phyloP scores from a whole-genome alignment of 2,797 vertebrate genomes.

The Melanotaenia maccullochi region DNA sequence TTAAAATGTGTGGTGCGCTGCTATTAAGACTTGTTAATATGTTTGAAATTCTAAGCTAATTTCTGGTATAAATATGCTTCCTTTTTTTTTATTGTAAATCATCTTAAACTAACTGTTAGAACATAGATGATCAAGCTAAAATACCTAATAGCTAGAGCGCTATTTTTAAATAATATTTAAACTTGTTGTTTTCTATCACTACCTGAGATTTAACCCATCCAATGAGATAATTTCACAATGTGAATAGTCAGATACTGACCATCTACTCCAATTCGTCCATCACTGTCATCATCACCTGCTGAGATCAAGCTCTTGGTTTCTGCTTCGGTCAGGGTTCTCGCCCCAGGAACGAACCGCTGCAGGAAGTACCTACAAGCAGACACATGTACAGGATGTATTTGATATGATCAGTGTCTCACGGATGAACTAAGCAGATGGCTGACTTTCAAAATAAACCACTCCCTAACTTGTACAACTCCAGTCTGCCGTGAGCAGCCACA shows the following conservation, averaged over 20 bases:
- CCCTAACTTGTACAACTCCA: background rate
- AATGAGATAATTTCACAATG: conserved; percentile 17
- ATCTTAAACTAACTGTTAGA: background rate
- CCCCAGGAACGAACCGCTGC: conserved; percentile 89
- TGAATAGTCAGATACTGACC: conserved; percentile 81
- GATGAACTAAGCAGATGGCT: background rate
- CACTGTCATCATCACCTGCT: conserved; percentile 90
- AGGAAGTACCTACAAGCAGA: conserved; percentile 87
- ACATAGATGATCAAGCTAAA: background rate
- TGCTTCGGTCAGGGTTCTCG: conserved; percentile 87
- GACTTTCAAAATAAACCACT: background rate
- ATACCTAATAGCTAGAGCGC: background rate
- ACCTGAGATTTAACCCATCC: conserved; percentile 9
- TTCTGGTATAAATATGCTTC: background rate
- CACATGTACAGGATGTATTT: background rate
- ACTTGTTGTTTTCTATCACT: background rate
- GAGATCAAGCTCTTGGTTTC: conserved; percentile 91
- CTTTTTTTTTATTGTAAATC: background rate
- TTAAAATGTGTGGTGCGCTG: too few species aligned
- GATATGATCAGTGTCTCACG: background rate
- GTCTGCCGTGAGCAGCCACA: conserved; percentile 2
- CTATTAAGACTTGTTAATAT: too few species aligned
- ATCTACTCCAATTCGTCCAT: conserved; percentile 92
- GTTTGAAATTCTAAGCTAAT: background rate
- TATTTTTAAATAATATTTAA: background rate